These are phyloP conservation scores for Botia almorhae DNA, from an alignment of 2,797 vertebrate species.

Conservation along the genomic window DNA sequence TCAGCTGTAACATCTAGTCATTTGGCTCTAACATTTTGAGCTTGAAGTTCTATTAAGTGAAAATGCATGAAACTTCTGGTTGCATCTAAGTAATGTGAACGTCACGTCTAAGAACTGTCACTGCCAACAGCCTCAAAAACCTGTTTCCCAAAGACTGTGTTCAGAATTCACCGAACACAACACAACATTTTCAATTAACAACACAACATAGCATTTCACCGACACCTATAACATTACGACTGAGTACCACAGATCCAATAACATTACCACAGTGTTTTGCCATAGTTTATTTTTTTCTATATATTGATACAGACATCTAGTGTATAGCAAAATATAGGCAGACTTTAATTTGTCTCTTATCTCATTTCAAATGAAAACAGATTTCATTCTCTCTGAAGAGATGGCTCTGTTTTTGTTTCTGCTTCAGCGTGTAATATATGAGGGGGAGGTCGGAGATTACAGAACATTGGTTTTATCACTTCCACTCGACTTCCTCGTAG, in stretches of 20 bases:
- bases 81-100: neutral
- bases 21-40: conserved; percentile 4
- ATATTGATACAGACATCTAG: neutral
- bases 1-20: neutral
- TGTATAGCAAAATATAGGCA: neutral
- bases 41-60: conserved; percentile 11
- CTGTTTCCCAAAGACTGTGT: conserved; percentile 3
- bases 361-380: conserved; percentile 8
- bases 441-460: conserved; percentile 20
- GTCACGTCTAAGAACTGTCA: neutral
- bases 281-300: neutral
- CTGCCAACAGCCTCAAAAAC: conserved; percentile 1
- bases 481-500: conserved; percentile 14
- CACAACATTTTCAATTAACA: neutral
- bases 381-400: neutral
- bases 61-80: neutral
- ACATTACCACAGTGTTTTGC: neutral
- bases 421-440: neutral
- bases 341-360: neutral
- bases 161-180: conserved; percentile 2
- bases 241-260: neutral
- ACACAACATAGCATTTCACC: neutral
- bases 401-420: neutral
- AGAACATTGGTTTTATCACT: conserved; percentile 36
- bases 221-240: neutral